Evolutionary conservation across 23 tunicate species (phyloP), one percentile per base, ranked within the genome.

Genomic region (Halocynthia roretzi): DNA sequence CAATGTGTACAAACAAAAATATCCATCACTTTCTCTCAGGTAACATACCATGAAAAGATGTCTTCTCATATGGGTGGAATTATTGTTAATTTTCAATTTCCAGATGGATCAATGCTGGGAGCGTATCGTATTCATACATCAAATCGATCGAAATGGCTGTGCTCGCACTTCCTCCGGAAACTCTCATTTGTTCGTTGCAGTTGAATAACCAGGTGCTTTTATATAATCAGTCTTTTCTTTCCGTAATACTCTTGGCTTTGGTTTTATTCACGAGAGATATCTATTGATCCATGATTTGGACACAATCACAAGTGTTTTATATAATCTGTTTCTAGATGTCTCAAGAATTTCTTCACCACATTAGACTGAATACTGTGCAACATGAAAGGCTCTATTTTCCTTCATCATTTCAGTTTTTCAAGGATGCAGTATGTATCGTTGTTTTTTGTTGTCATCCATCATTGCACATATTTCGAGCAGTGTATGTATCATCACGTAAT

Each of bases 301-400:
- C 44, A 31, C 44, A 4, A 31, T 31, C 44, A 31, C 44, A 31
- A 31, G 44, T 31, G 4, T 31, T 31, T 31, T 4, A 31, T 31
- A 31, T 31, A 31, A 31, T 31, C 44, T 31, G 44, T 31, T n/a
- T 71, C 7, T 48, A 90, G 97, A 85, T 90, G 91, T 71, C 91
- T 66, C 91, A 91, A 6, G 87, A 86, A 75, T 92, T 76, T 68
- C 76, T 92, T 44, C 90, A 92, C 68, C 98, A 92, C 67, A 87
- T 86, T 8, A 71, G 92, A 49, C 55, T 86, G 77, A 92, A 92
- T 54, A 75, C 87, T 5, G 75, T 86, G 1, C 85, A 76, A 8
- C 86, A 90, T 48, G 88, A 86, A 53, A 82, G 80, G 54, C 69
- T 92, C 15, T 92, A 55, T 67, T 92, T 92, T 52, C 98, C 98